Base-by-base conservation (phyloP, 2,888 invertebrate genomes). In the Agonopterix subpropinquella region DNA sequence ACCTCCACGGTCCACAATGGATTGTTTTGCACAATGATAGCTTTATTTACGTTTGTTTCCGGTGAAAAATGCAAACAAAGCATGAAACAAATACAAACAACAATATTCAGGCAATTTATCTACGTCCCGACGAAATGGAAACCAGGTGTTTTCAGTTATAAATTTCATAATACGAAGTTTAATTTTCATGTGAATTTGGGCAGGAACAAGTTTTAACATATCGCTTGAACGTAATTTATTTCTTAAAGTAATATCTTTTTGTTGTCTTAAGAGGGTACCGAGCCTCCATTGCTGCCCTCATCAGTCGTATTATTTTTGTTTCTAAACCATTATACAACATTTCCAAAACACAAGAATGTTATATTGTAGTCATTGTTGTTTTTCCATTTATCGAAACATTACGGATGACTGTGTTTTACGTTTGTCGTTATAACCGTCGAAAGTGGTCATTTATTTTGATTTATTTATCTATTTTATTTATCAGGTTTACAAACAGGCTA, bases 81-180 rank as follows among this genome's bases (percentile, higher is more conserved):
- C 45, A 37, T 35, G 46, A 7, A 44, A 50, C 52, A 51, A 52
- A 54, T 47, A 49, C 48, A 45, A 51, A 52, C 43, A 46, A 41
- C 44, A 49, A 52, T 54, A 54, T 49, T 48, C 50, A 45, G 37
- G 47, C 54, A 50, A 54, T 54, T 54, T 51, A 48, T 54, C 48
- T 39, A 36, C 46, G 54, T 49, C 54, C 44, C 44, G 15, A 44
- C 47, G 45, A 47, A 47, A 47, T 42, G 48, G 44, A 47, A 7
- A 43, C 52, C 56, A 54, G 54, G 56, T 56, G 56, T 47, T 50
- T 49, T 39, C 37, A 35, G 51, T 41, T 50, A 48, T 50, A 54
- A 56, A 54, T 56, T 55, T 52, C 48, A 51, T 54, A 54, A 56
- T 48, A 47, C 50, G 41, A 45, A 54, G 52, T 56, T 56, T 50